Conservation (phyloP, 2,113 vertebrate genomes). For the Burhinus oedicnemus region DNA sequence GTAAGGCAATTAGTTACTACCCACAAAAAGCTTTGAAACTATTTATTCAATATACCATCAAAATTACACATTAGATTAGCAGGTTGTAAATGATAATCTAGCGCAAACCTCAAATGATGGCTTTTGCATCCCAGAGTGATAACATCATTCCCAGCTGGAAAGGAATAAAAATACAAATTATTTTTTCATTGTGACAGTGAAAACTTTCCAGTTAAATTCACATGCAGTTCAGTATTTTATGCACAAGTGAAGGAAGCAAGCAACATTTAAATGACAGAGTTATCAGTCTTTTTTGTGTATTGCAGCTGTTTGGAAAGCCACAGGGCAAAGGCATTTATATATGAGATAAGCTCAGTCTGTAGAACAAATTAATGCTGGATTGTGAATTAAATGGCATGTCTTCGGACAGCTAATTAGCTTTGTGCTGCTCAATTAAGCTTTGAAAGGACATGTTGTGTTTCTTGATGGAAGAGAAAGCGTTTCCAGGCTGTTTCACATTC, state of each 20-base stretch:
- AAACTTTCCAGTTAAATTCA: constrained; percentile 54
- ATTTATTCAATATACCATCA: constrained; percentile 36
- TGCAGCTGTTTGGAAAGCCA: constrained; percentile 77
- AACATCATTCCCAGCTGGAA: constrained; percentile 15
- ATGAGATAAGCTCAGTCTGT: constrained; percentile 78
- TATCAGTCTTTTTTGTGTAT: constrained; percentile 77
- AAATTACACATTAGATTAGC: constrained; percentile 61
- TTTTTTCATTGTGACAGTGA: background rate
- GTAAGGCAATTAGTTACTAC: constrained; percentile 41
- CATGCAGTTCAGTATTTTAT: constrained; percentile 51
- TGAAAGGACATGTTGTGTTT: constrained; percentile 79
- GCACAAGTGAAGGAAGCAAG: constrained; percentile 54
- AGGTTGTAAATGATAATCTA: constrained; percentile 39
- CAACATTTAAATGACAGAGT: constrained; percentile 71
- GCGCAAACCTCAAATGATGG: background rate
- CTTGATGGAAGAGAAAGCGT: constrained; percentile 75
- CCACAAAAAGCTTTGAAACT: constrained; percentile 41
- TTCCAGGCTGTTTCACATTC: constrained; percentile 73
- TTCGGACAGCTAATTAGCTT: constrained; percentile 84
- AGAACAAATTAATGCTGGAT: constrained; percentile 81
- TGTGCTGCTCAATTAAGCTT: constrained; percentile 83
- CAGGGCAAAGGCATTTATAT: constrained; percentile 78
- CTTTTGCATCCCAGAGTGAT: constrained; percentile 4
- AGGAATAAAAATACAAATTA: constrained; percentile 36
- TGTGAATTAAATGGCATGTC: constrained; percentile 81